These are phyloP conservation scores for Luperina nickerlii DNA, from an alignment of 2,888 invertebrate genomes.

Conservation along the genomic window DNA sequence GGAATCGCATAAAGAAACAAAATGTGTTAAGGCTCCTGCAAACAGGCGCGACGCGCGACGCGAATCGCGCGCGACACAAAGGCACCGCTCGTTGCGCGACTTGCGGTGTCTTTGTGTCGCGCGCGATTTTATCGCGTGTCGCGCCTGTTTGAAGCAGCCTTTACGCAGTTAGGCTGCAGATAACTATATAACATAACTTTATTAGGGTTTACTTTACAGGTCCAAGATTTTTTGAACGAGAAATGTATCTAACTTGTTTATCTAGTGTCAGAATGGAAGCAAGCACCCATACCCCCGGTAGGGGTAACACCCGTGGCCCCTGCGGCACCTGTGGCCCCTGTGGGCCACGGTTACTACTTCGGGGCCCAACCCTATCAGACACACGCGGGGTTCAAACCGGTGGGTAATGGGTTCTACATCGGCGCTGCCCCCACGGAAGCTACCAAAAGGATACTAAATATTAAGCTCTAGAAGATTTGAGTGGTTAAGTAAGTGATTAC, in stretches of 20 bases:
- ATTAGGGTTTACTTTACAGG: neutral
- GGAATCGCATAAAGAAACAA: no score
- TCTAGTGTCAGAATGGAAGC: slow-evolving; percentile 51
- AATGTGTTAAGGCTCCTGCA: no score
- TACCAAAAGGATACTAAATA: slow-evolving; percentile 48
- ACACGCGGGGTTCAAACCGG: slow-evolving; percentile 2
- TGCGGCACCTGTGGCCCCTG: neutral
- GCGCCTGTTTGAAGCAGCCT: no score
- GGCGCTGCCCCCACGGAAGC: slow-evolving; percentile 18
- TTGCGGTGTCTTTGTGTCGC: no score
- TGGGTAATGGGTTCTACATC: slow-evolving; percentile 25
- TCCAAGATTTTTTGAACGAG: neutral
- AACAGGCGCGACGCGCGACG: no score
- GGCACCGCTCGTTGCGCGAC: no score
- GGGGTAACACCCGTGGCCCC: slow-evolving; percentile 9
- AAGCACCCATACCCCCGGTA: slow-evolving; percentile 3
- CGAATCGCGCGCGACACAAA: no score
- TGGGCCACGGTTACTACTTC: slow-evolving; percentile 43
- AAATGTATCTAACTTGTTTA: slow-evolving; percentile 6
- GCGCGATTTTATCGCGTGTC: no score
- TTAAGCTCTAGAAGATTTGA: slow-evolving; percentile 42
- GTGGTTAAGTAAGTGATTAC: slow-evolving; percentile 38
- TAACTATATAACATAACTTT: no score
- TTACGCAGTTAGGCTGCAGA: no score
- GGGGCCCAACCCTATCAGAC: slow-evolving; percentile 19